phyloP scores from a whole-genome alignment of 1,140 invertebrate genomes.

The Periplaneta americana region DNA sequence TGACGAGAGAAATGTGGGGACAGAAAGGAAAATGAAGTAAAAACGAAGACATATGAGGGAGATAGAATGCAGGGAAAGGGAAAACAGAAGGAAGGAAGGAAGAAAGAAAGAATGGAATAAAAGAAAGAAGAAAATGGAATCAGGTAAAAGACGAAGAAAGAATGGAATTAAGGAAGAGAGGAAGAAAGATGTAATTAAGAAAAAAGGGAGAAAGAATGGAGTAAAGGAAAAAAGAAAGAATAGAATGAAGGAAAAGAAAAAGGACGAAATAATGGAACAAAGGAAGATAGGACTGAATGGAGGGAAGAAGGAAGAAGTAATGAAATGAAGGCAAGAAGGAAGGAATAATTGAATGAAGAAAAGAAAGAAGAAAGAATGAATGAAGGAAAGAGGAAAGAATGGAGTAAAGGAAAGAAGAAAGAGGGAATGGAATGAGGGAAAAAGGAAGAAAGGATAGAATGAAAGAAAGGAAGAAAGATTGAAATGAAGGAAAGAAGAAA shows the following conservation, averaged over 20 bases:
- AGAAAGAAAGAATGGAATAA: neutral
- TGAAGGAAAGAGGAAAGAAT: neutral
- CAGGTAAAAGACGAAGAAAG: neutral
- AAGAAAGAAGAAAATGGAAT: neutral
- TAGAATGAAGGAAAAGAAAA: neutral
- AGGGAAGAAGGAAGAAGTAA: neutral
- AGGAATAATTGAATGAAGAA: neutral
- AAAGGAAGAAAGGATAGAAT: neutral
- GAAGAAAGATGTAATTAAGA: neutral
- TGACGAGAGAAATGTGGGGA: too few species aligned
- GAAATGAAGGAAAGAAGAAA: neutral
- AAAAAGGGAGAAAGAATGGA: neutral
- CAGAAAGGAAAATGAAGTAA: too few species aligned
- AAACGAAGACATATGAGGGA: neutral
- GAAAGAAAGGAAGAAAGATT: neutral
- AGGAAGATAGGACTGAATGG: too few species aligned
- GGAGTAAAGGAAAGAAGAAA: neutral
- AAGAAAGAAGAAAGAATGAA: neutral
- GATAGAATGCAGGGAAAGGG: neutral
- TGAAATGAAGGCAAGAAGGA: neutral
- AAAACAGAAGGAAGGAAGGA: neutral
- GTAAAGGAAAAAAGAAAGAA: neutral
- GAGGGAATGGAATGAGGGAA: neutral
- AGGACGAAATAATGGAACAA: too few species aligned
- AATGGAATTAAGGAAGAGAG: neutral